Evolutionary conservation across 1,140 invertebrate genomes (phyloP).

Genomic region (Panagrolaimus sp.): DNA sequence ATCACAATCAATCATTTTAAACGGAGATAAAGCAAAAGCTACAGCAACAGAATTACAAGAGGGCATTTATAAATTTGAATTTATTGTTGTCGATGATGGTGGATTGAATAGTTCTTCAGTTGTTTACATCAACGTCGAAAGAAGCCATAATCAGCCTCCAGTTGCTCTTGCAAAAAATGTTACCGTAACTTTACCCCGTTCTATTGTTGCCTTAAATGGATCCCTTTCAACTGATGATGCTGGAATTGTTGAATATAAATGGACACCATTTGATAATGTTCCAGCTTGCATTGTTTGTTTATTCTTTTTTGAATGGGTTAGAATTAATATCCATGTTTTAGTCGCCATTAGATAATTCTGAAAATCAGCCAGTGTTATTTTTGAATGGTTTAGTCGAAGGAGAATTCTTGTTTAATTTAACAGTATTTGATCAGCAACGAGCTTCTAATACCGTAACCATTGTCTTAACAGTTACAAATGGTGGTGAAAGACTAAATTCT

Average conservation of each 20-base stretch:
- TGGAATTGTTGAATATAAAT: conserved; percentile 1
- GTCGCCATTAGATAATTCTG: background rate
- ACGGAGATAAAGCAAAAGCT: conserved; percentile 3
- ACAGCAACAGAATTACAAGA: background rate
- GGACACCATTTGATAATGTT: conserved; percentile 4
- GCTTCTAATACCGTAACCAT: background rate
- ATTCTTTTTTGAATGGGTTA: no score
- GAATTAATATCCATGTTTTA: no score
- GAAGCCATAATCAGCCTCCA: background rate
- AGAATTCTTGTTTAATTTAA: conserved; percentile 1
- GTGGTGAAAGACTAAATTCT: background rate
- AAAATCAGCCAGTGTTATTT: background rate
- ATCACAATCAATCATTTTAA: background rate
- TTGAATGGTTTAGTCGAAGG: background rate
- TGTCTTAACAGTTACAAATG: background rate
- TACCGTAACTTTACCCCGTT: background rate
- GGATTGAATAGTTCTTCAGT: background rate
- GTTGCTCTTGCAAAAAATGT: conserved; percentile 5
- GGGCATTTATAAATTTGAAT: background rate
- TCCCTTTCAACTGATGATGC: conserved; percentile 9
- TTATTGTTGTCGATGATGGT: background rate
- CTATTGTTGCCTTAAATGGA: background rate
- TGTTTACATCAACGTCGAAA: background rate
- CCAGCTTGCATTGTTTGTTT: background rate
- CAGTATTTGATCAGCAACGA: background rate